phyloP scores from a whole-genome alignment of 1,140 invertebrate genomes.

The Wiebesia pumilae region DNA sequence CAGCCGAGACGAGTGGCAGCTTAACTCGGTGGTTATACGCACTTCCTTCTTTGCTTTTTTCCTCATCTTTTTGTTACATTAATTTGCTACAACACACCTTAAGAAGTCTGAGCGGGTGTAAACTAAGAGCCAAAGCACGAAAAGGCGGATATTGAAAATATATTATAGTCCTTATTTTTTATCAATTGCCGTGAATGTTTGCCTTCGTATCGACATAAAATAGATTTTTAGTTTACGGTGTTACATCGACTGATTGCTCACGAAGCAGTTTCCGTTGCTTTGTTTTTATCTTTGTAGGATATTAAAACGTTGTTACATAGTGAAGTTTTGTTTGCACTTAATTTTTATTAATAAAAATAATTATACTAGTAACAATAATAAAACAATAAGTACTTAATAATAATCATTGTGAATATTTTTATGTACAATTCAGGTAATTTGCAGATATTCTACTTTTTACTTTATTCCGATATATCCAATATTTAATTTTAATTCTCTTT shows the following conservation, averaged over 20 bases:
- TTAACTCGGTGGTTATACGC: not conserved
- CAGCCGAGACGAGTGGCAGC: not conserved
- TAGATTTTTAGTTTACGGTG: not conserved
- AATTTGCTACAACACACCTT: not conserved
- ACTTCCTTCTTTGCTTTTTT: not conserved
- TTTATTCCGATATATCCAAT: too few species aligned
- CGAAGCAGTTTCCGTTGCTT: not conserved
- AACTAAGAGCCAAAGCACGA: not conserved
- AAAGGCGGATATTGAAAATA: not conserved
- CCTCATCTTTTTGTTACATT: not conserved
- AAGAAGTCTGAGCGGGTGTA: not conserved
- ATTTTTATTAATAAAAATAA: too few species aligned
- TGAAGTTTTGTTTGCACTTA: too few species aligned
- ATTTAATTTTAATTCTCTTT: too few species aligned
- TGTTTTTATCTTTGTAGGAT: not conserved
- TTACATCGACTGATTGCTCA: not conserved
- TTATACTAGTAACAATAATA: too few species aligned
- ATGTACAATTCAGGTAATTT: too few species aligned
- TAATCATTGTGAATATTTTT: too few species aligned
- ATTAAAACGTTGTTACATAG: not conserved
- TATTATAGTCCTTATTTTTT: not conserved
- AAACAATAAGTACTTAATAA: too few species aligned
- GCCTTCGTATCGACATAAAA: not conserved
- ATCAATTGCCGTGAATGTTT: not conserved
- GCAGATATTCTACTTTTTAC: too few species aligned